A percentile compares a stretch with the other conserved stretches of the same genome.
These are phyloP conservation scores for Microcaecilia unicolor DNA, from an alignment of 2,797 vertebrate species.

Conservation along the genomic window DNA sequence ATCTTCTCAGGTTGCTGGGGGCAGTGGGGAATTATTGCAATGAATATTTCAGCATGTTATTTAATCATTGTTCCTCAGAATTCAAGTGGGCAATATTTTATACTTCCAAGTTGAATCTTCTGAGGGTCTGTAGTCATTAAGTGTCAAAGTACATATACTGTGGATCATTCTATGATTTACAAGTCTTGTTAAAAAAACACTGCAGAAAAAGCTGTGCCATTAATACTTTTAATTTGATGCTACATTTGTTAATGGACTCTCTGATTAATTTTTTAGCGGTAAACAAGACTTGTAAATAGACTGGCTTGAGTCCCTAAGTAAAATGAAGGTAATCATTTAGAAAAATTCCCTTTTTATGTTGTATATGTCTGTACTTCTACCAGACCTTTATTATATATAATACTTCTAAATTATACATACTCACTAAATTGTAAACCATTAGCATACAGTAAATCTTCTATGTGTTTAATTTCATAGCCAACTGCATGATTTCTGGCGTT, in stretches of 20 bases:
- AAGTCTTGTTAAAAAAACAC: slow-evolving; percentile 92
- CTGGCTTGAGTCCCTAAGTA: slow-evolving; percentile 28
- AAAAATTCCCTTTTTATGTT: slow-evolving; percentile 17
- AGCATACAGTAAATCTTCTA: no score
- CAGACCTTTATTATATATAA: no score
- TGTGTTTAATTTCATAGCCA: slow-evolving; percentile 67
- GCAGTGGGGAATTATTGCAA: slow-evolving; percentile 90
- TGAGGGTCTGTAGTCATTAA: slow-evolving; percentile 82
- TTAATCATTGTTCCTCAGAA: slow-evolving; percentile 88
- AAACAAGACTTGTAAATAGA: slow-evolving; percentile 43
- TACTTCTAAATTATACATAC: no score
- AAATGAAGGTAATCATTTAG: slow-evolving; percentile 6
- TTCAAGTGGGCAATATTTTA: slow-evolving; percentile 78
- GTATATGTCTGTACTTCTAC: neutral
- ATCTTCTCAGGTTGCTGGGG: slow-evolving; percentile 86
- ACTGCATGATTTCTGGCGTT: slow-evolving; percentile 92
- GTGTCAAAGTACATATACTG: slow-evolving; percentile 77
- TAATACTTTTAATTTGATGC: slow-evolving; percentile 90
- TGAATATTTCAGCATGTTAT: slow-evolving; percentile 99
- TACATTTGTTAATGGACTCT: slow-evolving; percentile 82
- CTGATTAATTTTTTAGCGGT: slow-evolving; percentile 71
- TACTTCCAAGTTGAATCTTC: slow-evolving; percentile 76
- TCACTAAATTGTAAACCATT: no score
- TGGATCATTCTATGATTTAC: slow-evolving; percentile 88
- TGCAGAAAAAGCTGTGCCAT: slow-evolving; percentile 81